phyloP scores from a whole-genome alignment of 2,113 vertebrate species.

The Chloebia gouldiae region DNA sequence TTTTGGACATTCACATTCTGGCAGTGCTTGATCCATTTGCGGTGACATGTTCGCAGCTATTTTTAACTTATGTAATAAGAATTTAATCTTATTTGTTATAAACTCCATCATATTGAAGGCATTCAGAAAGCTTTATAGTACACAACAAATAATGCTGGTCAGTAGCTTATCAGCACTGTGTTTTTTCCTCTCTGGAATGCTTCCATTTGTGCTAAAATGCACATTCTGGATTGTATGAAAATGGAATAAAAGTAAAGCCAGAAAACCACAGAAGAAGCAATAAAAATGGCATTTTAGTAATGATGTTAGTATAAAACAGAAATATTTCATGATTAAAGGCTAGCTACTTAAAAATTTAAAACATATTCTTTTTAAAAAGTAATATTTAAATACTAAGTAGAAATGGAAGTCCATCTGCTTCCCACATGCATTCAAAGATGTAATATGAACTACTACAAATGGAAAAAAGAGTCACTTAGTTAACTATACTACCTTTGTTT shows the following conservation, averaged over 20 bases:
- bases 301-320: background rate
- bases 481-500: background rate
- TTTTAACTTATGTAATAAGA: constrained; percentile 36
- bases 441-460: background rate
- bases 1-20: background rate
- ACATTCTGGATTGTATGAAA: background rate
- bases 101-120: constrained; percentile 7
- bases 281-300: background rate
- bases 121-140: constrained; percentile 4
- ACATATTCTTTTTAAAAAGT: background rate
- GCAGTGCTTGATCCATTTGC: background rate
- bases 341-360: background rate
- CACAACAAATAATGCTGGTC: background rate
- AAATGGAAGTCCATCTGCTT: background rate
- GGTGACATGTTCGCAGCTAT: background rate
- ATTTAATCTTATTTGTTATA: constrained; percentile 37
- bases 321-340: background rate
- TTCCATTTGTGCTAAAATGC: background rate
- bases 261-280: background rate
- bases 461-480: background rate
- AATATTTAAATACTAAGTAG: background rate
- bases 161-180: background rate
- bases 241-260: background rate
- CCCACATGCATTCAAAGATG: background rate
- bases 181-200: background rate